Evolutionary conservation across 2,888 invertebrate species (phyloP), one percentile per base, ranked within the genome.

Genomic region (Hylaea fasciaria): DNA sequence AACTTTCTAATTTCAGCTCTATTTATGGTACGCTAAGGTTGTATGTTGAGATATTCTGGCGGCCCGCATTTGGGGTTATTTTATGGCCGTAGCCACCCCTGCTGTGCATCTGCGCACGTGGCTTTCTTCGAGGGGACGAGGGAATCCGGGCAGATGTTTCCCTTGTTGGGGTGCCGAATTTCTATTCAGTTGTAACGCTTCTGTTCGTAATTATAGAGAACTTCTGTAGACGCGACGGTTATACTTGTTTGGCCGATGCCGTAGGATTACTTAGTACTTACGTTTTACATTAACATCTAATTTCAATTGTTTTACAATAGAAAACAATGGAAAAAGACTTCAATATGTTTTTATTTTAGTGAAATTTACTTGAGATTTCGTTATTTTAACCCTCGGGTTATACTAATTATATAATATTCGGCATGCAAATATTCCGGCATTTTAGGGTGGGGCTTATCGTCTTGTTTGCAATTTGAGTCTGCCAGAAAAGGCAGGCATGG

Each of bases 21-120:
- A 78, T 68, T 57, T 28, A 47, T 62, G 37, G 69, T 12, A 22
- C 14, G 29, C 58, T 87, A 86, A 80, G 78, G 85, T 81, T 68
- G 69, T 69, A 73, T 71, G 47, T 62, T 54, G 66, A 45, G 55
- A 67, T 68, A 68, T 74, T 74, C 66, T 55, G 40, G 49, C 11
- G n/a, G 82, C 87, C 86, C 86, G 85, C 85, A 87, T 89, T 89
- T 88, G 83, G 90, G 91, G 62, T 81, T 81, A 77, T 86, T 87
- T 89, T 85, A 85, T 81, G 86, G 83, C 78, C 74, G 78, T 73
- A 75, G 83, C 86, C 82, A 88, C 85, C 91, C 90, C 88, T 89
- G 88, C 85, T 85, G 83, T 74, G 87, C 80, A 82, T 70, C 63
- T 74, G 84, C 86, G 91, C 91, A 90, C 90, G 91, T 91, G 90